Evolutionary conservation across 2,888 invertebrate genomes (phyloP), one percentile per base, ranked within the genome.

Genomic region (Pseudococcus jackbeardsleyi): DNA sequence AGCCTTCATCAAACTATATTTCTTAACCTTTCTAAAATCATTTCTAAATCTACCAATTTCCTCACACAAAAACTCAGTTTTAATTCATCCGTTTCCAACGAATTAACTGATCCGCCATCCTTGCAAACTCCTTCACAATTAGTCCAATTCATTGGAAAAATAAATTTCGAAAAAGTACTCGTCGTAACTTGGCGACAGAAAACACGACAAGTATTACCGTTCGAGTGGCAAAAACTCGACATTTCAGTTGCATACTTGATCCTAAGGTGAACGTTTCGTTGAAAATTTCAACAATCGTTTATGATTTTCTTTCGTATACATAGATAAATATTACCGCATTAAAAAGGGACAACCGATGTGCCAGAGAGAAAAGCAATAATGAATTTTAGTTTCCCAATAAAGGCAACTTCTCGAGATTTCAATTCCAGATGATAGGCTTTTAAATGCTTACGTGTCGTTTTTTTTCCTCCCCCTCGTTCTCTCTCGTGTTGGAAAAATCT

Each of bases 381-480:
- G 72, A 33, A 72, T 72, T 72, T 72, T 39, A 72, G 79, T 19
- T 19, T 19, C 12, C 79, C 19, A 64, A 82, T 46, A n/a, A 42
- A 46, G 46, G 9, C 46, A 82, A 46, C 3, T 46, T 82, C 46
- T 82, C 19, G 79, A 82, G 79, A 82, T 82, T 82, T 82, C 79
- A 46, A 82, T 82, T 82, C 79, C 79, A 46, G 79, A 82, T 82
- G 79, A 82, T 82, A 46, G 46, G 19, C 79, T 82, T 82, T 82
- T 82, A 82, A 82, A 82, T 46, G 79, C 79, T 82, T 46, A 82
- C 79, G 79, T 82, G 79, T 82, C 19, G n/a, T 19, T 82, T 42
- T 82, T 82, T 82, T 82, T 46, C 11, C 26, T 0, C 11, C 26
- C 5, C 9, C 42, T 8, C 5, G 46, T 46, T 82, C 19, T 19